These are phyloP conservation scores for Magallana angulata DNA, from an alignment of 1,140 invertebrate genomes.

Conservation along the genomic window DNA sequence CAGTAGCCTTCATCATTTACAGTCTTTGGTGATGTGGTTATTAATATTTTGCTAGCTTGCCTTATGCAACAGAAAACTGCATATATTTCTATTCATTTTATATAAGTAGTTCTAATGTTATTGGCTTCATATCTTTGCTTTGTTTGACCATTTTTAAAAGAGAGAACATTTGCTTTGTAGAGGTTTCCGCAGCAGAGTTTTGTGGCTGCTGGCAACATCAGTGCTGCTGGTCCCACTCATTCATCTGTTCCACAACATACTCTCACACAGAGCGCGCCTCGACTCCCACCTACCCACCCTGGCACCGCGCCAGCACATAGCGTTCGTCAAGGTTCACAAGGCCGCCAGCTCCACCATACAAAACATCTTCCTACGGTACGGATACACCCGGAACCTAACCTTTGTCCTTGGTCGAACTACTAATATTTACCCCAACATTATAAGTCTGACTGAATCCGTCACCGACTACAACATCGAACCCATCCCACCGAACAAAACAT, in stretches of 20 bases:
- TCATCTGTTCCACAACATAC: background rate
- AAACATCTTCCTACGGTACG: slow-evolving; percentile 70
- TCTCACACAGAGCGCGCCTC: background rate
- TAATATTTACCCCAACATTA: slow-evolving; percentile 52
- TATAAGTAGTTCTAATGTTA: no score
- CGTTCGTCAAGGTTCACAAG: slow-evolving; percentile 73
- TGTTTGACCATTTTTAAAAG: no score
- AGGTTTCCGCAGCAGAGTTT: no score
- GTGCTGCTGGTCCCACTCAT: no score
- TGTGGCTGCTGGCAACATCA: no score
- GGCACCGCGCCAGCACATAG: slow-evolving; percentile 55
- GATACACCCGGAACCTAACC: slow-evolving; percentile 57
- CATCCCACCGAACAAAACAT: slow-evolving; percentile 43
- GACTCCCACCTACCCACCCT: background rate
- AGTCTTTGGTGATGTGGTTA: no score
- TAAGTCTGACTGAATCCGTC: slow-evolving; percentile 49
- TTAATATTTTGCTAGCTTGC: no score
- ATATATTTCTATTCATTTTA: no score
- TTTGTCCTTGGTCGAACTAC: slow-evolving; percentile 62
- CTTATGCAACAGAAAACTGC: no score
- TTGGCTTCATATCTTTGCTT: no score
- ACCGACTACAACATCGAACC: slow-evolving; percentile 45
- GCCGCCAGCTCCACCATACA: slow-evolving; percentile 70
- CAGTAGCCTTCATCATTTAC: no score
- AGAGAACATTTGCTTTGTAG: no score